Base-by-base conservation (phyloP, 2,888 invertebrate genomes). In the Serripes groenlandicus region DNA sequence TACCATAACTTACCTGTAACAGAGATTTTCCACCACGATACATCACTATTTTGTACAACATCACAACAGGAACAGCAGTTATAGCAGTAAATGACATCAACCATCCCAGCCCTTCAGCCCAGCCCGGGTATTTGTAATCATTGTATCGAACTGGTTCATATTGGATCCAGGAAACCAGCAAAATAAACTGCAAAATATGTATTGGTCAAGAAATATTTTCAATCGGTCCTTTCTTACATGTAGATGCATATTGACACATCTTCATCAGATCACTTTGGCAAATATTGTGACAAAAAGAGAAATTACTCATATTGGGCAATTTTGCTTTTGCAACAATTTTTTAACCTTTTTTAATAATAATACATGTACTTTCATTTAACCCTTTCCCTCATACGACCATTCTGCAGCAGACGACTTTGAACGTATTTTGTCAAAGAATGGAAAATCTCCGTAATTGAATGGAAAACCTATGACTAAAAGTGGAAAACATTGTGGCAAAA, bases 181-280 rank as follows among this genome's bases (percentile, higher is more conserved):
- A 89, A 58, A 93, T 93, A 90, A 97, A 97, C 97, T 97, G 90
- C 60, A 84, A 81, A n/a, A n/a, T n/a, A n/a, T n/a, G n/a, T n/a
- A n/a, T n/a, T 34, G n/a, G 34, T 26, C 5, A 18, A 60, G 28
- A 56, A 5, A 56, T 49, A 49, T 49, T 1, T 49, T 5, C 7
- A 1, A 49, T 49, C n/a, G n/a, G n/a, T n/a, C n/a, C n/a, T n/a
- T n/a, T n/a, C n/a, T n/a, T n/a, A n/a, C n/a, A n/a, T n/a, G n/a
- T n/a, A n/a, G n/a, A n/a, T n/a, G n/a, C n/a, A n/a, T n/a, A n/a
- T n/a, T n/a, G n/a, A n/a, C n/a, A n/a, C n/a, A n/a, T n/a, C n/a
- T n/a, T n/a, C n/a, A n/a, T n/a, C n/a, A n/a, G n/a, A n/a, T n/a
- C n/a, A n/a, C n/a, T n/a, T n/a, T n/a, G n/a, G 26, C 7, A 56